Evolutionary conservation across 2,797 vertebrate species (phyloP), one percentile per base, ranked within the genome.

Genomic region (Amniataba percoides): DNA sequence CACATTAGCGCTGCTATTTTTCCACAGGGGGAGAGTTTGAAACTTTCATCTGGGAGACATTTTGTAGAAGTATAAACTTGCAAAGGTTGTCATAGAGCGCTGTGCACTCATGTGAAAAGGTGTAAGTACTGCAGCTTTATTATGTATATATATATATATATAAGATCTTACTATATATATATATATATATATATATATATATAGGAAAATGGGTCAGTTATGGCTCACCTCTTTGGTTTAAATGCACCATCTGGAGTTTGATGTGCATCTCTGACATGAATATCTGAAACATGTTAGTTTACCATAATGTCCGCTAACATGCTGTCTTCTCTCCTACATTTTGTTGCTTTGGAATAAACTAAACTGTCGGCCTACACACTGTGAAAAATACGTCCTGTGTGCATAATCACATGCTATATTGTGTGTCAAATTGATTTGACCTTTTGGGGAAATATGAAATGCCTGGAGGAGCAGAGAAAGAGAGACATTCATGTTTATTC

Each of bases 401-500:
- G 45, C 27, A 76, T 79, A 73, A 77, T 80, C 53, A 73, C 56
- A 81, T 25, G 19, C 59, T 74, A 21, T 68, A 63, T 55, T 78
- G 73, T 83, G 70, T 34, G 52, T 78, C 76, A 87, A 77, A 85
- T 56, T 21, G 53, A 84, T 78, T 63, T 84, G 84, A 89, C 83
- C 88, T 88, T 86, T 88, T n/a, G 19, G 55, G 18, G 43, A 63
- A 82, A 79, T 68, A 67, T 55, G 31, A 82, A 77, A 82, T 57
- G 74, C 76, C 78, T 78, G 60, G 52, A 4, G 2, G 27, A 64
- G 58, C 52, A 68, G 70, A 65, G 59, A 75, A 75, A 53, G 3
- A 31, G 31, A 85, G 74, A 67, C 62, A 51, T 82, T 82, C 72
- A 56, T 75, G 63, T 70, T 81, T 51, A 57, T 45, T 57, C n/a